These are phyloP conservation scores for Microctonus brassicae DNA, from an alignment of 2,888 invertebrate species.

Conservation along the genomic window DNA sequence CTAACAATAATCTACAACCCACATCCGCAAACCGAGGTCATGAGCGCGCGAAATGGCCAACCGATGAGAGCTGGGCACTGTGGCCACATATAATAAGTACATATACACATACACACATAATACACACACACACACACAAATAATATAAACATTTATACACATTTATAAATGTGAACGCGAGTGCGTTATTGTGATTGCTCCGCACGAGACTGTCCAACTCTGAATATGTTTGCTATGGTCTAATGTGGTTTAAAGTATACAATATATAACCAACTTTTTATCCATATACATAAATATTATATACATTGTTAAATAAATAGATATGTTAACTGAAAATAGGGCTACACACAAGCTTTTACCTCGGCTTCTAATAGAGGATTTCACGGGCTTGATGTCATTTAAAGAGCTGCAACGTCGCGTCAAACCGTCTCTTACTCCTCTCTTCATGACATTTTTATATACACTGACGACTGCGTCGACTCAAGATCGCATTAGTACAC, in stretches of 20 bases:
- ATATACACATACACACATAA: not conserved
- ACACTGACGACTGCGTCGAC: not conserved
- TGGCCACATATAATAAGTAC: not conserved
- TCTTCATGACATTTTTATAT: not conserved
- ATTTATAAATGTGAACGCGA: not conserved
- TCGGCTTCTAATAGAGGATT: conserved; percentile 36
- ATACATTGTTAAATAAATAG: too few species aligned
- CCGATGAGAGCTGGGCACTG: conserved; percentile 1
- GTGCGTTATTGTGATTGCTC: conserved; percentile 17
- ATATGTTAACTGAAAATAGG: not conserved
- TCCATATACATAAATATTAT: too few species aligned
- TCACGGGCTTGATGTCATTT: conserved; percentile 35
- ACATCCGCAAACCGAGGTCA: conserved; percentile 33
- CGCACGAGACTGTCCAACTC: conserved; percentile 21
- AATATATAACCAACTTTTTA: not conserved
- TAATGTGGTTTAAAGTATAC: not conserved
- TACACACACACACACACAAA: not conserved
- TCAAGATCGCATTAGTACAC: conserved; percentile 26
- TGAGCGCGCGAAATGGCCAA: conserved; percentile 18
- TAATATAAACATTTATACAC: not conserved
- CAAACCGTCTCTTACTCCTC: not conserved
- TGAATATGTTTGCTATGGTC: not conserved
- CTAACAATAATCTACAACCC: conserved; percentile 19
- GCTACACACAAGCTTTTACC: not conserved
- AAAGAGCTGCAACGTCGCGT: conserved; percentile 26